phyloP scores from a whole-genome alignment of 2,113 vertebrate species.

The Lophochroa leadbeateri region DNA sequence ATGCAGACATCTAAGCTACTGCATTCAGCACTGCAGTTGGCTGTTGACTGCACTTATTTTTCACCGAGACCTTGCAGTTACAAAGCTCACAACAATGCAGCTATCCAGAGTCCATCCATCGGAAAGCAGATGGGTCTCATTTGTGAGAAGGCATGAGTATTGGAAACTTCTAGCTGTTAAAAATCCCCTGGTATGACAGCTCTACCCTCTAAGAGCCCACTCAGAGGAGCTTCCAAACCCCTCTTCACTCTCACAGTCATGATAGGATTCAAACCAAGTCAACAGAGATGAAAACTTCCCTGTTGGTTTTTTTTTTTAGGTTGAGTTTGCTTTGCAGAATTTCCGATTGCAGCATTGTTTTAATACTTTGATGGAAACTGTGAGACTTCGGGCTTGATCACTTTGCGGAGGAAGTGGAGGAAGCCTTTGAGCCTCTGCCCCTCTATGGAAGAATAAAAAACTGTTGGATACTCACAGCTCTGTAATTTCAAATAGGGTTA shows the following conservation, averaged over 20 bases:
- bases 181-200: neutral
- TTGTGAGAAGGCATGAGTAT: neutral
- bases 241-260: neutral
- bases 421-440: neutral
- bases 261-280: neutral
- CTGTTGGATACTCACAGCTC: neutral
- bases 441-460: neutral
- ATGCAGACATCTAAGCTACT: neutral
- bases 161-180: neutral
- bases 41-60: neutral
- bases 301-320: no score
- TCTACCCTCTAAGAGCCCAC: neutral
- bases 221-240: neutral
- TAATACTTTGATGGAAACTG: neutral
- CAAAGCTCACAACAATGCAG: neutral
- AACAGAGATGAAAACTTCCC: neutral
- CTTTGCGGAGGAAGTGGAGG: neutral
- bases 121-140: rapidly evolving
- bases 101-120: neutral
- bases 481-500: conserved; percentile 19
- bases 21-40: neutral
- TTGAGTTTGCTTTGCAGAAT: neutral
- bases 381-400: neutral
- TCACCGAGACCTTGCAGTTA: neutral
- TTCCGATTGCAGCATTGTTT: neutral